phyloP scores from a whole-genome alignment of 1,140 invertebrate genomes.

The Sycophaga agraensis region DNA sequence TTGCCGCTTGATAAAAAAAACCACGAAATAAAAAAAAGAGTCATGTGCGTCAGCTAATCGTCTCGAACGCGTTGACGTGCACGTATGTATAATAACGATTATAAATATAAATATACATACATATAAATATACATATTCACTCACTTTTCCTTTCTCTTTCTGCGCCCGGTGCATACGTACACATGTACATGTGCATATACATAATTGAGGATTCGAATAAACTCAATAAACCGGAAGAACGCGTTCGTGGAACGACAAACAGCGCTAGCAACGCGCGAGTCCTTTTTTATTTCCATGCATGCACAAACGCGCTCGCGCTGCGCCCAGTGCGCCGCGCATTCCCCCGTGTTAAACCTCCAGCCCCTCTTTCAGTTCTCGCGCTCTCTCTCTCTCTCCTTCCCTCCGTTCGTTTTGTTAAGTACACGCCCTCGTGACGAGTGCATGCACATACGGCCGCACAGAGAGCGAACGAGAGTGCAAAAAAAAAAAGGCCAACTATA shows the following conservation, averaged over 20 bases:
- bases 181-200: too few relatives aligned
- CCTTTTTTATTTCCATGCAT: neutral
- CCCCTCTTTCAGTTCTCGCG: neutral
- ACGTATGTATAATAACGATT: neutral
- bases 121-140: neutral
- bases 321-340: neutral
- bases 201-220: slow-evolving; percentile 12
- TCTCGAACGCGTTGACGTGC: neutral
- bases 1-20: slow-evolving; percentile 2
- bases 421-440: slow-evolving; percentile 7
- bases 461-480: too few relatives aligned
- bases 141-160: neutral
- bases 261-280: neutral
- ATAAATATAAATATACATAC: neutral
- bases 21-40: neutral
- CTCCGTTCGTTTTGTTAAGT: slow-evolving; percentile 15
- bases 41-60: neutral
- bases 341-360: neutral
- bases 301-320: neutral
- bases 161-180: too few relatives aligned
- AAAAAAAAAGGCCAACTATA: neutral
- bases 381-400: neutral
- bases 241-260: slow-evolving; percentile 10
- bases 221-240: slow-evolving; percentile 2
- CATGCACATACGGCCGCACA: neutral